phyloP scores from a whole-genome alignment of 2,888 invertebrate species.

The Xestia c-nigrum region DNA sequence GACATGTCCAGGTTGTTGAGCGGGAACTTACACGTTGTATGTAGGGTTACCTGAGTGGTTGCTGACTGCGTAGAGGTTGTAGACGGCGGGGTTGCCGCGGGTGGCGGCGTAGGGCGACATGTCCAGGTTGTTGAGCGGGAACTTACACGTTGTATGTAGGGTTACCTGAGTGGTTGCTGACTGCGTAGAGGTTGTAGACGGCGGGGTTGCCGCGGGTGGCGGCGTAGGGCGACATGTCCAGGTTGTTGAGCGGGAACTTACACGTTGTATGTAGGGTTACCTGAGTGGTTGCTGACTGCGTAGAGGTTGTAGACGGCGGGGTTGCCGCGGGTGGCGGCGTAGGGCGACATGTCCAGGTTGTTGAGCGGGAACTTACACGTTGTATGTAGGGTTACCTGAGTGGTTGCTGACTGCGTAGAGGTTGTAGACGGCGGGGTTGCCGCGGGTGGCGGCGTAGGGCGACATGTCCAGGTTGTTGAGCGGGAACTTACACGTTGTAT shows the following conservation, averaged over 20 bases:
- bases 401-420: conserved; percentile 98
- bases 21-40: conserved; percentile 92
- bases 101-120: conserved; percentile 94
- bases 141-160: conserved; percentile 85
- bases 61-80: conserved; percentile 97
- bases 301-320: conserved; percentile 95
- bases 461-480: conserved; percentile 95
- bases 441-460: conserved; percentile 92
- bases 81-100: conserved; percentile 89
- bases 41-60: conserved; percentile 94
- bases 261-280: conserved; percentile 69
- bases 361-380: conserved; percentile 94
- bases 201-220: conserved; percentile 89
- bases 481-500: conserved; percentile 96
- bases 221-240: conserved; percentile 95
- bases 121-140: conserved; percentile 95
- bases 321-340: conserved; percentile 91
- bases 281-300: conserved; percentile 98
- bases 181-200: conserved; percentile 96
- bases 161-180: conserved; percentile 96
- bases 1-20: conserved; percentile 95
- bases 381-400: conserved; percentile 88
- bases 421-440: conserved; percentile 92
- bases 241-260: conserved; percentile 95
- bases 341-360: conserved; percentile 95